Evolutionary conservation across 2,888 invertebrate species (phyloP).

Genomic region (Amphipoea oculea): DNA sequence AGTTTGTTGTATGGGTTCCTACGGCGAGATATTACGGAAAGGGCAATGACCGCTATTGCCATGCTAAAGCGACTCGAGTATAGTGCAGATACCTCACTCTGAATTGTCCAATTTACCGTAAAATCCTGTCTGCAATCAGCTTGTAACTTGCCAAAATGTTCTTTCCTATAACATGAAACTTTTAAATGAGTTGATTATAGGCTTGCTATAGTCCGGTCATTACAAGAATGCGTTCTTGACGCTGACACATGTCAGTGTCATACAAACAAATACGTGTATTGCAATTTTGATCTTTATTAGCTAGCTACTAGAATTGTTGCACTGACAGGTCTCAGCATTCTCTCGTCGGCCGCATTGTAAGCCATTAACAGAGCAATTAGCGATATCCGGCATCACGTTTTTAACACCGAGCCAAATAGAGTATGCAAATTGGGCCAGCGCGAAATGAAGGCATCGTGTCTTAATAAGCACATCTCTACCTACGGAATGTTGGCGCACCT

Average conservation of each 20-base stretch:
- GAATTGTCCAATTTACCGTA: background rate
- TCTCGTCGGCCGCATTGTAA: background rate
- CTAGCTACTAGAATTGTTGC: background rate
- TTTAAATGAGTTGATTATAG: background rate
- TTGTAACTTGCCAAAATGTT: background rate
- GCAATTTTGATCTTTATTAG: background rate
- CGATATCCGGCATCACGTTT: constrained; percentile 11
- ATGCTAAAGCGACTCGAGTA: background rate
- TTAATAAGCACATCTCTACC: constrained; percentile 1
- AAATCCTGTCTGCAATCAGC: background rate
- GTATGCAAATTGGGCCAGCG: constrained; percentile 13
- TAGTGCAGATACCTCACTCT: background rate
- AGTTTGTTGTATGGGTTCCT: no score
- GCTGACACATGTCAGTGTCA: background rate
- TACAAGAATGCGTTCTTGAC: background rate
- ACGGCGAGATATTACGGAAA: background rate
- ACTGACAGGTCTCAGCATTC: background rate
- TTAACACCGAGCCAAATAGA: constrained; percentile 11
- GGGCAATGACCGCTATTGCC: background rate
- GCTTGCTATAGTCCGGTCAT: background rate
- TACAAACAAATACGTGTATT: no score
- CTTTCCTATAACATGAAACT: background rate
- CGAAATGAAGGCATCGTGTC: constrained; percentile 11
- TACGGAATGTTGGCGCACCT: constrained; percentile 14
- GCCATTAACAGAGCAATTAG: constrained; percentile 24